These are phyloP conservation scores for Proctacanthus coquilletti DNA, from an alignment of 1,140 invertebrate species.

Conservation along the genomic window DNA sequence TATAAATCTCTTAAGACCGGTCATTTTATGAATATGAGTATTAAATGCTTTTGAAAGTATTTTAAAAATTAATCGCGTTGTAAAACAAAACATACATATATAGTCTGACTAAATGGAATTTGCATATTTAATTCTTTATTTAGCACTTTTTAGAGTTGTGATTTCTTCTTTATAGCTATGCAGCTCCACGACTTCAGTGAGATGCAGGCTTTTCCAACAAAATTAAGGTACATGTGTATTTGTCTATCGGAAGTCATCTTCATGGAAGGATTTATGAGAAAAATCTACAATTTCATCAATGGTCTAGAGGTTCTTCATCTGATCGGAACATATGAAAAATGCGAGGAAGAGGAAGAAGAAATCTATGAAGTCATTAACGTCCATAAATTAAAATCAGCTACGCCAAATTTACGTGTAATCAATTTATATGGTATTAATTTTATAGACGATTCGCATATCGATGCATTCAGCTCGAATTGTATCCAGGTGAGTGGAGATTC, in stretches of 20 bases:
- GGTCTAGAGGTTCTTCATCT: slow-evolving; percentile 95
- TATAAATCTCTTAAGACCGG: slow-evolving; percentile 10
- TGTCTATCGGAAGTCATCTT: slow-evolving; percentile 99
- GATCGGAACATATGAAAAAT: slow-evolving; percentile 97
- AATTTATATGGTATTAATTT: slow-evolving; percentile 97
- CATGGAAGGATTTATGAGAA: slow-evolving; percentile 99
- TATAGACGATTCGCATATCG: slow-evolving; percentile 96
- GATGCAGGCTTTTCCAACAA: slow-evolving; percentile 96
- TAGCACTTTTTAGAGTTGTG: too few species aligned
- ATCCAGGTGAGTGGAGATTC: slow-evolving; percentile 50
- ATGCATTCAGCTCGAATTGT: slow-evolving; percentile 89
- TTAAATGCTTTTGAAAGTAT: background rate
- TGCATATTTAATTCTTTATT: too few species aligned
- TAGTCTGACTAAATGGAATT: slow-evolving; percentile 1
- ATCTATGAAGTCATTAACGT: slow-evolving; percentile 99
- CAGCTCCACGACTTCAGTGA: slow-evolving; percentile 99
- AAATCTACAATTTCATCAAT: slow-evolving; percentile 99
- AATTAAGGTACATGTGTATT: slow-evolving; percentile 89
- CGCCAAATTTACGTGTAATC: slow-evolving; percentile 87
- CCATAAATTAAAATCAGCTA: slow-evolving; percentile 92
- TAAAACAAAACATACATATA: slow-evolving; percentile 1
- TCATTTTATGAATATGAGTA: background rate
- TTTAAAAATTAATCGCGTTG: background rate
- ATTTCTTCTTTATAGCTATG: slow-evolving; percentile 54
- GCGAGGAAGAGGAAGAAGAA: slow-evolving; percentile 98